A percentile compares a stretch with the other conserved stretches of the same genome.
Conservation (phyloP, 2,797 vertebrate genomes). For the Semaprochilodus insignis region DNA sequence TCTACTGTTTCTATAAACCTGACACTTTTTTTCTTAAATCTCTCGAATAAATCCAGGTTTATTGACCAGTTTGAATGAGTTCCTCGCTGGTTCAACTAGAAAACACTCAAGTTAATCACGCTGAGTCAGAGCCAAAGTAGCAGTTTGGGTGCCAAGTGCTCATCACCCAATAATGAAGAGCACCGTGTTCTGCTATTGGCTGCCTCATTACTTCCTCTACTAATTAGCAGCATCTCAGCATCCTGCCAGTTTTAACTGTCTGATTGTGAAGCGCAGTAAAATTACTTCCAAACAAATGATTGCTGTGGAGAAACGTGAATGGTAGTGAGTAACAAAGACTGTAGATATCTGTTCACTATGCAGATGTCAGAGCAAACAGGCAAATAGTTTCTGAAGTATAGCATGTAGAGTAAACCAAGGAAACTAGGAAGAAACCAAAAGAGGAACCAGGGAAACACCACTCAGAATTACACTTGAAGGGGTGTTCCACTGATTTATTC, state of each 20-base stretch:
- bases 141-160: conserved; percentile 32
- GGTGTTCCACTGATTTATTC: too few relatives aligned
- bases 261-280: conserved; percentile 30
- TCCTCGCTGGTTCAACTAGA: not conserved
- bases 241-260: conserved; percentile 40
- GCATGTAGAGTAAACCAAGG: too few relatives aligned
- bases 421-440: too few relatives aligned
- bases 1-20: not conserved
- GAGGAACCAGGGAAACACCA: too few relatives aligned
- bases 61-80: conserved; percentile 18
- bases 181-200: conserved; percentile 36
- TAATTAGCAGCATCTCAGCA: conserved; percentile 48
- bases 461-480: too few relatives aligned
- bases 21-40: not conserved
- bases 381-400: too few relatives aligned
- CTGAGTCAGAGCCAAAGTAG: conserved; percentile 23
- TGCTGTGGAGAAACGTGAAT: not conserved
- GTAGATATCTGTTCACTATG: not conserved
- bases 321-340: not conserved
- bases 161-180: conserved; percentile 47
- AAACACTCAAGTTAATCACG: conserved; percentile 27
- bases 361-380: not conserved
- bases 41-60: not conserved
- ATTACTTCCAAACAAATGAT: conserved; percentile 28
- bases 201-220: conserved; percentile 49